Conservation (phyloP, 2,113 vertebrate species). For the Daphoenositta chrysoptera region DNA sequence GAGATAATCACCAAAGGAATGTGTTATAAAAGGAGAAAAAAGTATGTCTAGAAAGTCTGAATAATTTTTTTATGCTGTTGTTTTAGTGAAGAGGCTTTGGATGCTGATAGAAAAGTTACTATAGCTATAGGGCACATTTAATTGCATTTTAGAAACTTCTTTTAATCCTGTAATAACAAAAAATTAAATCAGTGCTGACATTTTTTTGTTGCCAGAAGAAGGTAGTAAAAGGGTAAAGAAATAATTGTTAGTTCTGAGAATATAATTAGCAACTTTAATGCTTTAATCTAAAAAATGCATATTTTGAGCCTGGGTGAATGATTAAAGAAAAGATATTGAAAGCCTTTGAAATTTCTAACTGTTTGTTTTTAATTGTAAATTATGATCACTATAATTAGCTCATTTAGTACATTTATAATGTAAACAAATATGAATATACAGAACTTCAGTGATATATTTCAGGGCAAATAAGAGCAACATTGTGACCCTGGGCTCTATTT, state of each 20-base stretch:
- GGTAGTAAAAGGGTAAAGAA: conserved; percentile 87
- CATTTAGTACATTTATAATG: conserved; percentile 75
- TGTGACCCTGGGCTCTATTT: conserved; percentile 58
- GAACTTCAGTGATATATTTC: conserved; percentile 70
- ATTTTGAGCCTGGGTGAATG: conserved; percentile 81
- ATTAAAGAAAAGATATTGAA: conserved; percentile 84
- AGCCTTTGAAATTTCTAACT: conserved; percentile 81
- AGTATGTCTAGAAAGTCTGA: conserved; percentile 65
- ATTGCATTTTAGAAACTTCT: conserved; percentile 85
- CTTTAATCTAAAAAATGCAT: conserved; percentile 86
- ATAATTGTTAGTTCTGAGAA: conserved; percentile 87
- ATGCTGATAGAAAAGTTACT: conserved; percentile 79
- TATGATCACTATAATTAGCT: conserved; percentile 82
- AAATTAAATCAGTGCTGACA: conserved; percentile 86
- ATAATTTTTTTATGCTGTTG: conserved; percentile 76
- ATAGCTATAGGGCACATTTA: conserved; percentile 83
- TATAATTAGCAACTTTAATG: conserved; percentile 88
- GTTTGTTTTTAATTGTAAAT: conserved; percentile 84
- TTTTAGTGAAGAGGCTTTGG: conserved; percentile 77
- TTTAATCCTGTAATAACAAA: conserved; percentile 87
- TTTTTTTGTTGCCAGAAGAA: conserved; percentile 86
- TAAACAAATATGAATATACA: conserved; percentile 79
- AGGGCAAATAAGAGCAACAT: conserved; percentile 66
- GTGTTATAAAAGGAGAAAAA: conserved; percentile 63
- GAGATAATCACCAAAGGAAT: conserved; percentile 77